These are phyloP conservation scores for Sylvietta virens DNA, from an alignment of 2,113 vertebrate species.

Conservation along the genomic window DNA sequence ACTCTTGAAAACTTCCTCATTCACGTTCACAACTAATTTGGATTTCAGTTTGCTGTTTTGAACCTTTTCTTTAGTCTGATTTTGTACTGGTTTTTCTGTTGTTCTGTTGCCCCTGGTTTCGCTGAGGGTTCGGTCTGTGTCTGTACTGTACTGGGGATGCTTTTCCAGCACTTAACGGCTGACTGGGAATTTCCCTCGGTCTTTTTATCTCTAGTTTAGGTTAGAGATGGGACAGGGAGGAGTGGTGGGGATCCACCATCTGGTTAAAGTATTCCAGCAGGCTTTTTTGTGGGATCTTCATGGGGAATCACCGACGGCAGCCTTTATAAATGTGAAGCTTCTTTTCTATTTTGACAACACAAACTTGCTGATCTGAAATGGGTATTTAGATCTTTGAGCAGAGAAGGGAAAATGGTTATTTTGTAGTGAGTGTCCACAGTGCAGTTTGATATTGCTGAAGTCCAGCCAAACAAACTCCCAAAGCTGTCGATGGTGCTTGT, in stretches of 20 bases:
- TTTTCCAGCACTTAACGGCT: not conserved
- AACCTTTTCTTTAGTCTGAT: slow-evolving; percentile 71
- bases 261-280: not conserved
- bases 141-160: slow-evolving; percentile 59
- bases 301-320: not conserved
- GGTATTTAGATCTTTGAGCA: not conserved
- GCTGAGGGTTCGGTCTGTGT: slow-evolving; percentile 54
- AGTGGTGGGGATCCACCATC: not conserved
- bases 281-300: not conserved
- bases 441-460: slow-evolving; percentile 6
- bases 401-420: not conserved
- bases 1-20: slow-evolving; percentile 76
- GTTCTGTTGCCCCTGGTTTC: slow-evolving; percentile 66
- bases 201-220: not conserved
- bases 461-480: slow-evolving; percentile 43
- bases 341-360: not conserved
- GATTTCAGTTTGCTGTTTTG: slow-evolving; percentile 78
- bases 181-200: not conserved
- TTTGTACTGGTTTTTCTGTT: slow-evolving; percentile 68
- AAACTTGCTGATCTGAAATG: not conserved
- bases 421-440: not conserved
- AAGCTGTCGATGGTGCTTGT: not conserved
- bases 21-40: slow-evolving; percentile 84
- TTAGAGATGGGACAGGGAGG: not conserved
- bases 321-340: not conserved